Evolutionary conservation across 2,888 invertebrate genomes (phyloP).

Genomic region (Caenorhabditis sp.): DNA sequence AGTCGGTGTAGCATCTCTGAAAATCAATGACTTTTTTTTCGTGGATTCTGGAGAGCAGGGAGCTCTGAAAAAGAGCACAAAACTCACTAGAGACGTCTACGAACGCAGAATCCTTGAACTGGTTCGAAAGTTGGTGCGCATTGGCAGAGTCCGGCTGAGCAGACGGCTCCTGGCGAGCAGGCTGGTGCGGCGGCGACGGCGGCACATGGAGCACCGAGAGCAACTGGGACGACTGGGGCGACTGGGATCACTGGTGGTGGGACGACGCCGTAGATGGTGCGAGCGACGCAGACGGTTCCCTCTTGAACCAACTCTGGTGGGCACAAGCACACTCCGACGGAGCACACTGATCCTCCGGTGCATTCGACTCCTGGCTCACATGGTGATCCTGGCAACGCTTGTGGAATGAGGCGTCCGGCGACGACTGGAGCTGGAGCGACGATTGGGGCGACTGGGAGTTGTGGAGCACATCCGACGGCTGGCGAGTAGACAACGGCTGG

Average conservation of each 20-base stretch:
- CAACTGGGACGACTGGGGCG: constrained; percentile 43
- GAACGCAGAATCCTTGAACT: constrained; percentile 53
- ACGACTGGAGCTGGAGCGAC: constrained; percentile 60
- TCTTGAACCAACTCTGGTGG: constrained; percentile 70
- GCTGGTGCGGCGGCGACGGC: constrained; percentile 45
- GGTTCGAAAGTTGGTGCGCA: constrained; percentile 56
- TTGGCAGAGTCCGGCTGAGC: constrained; percentile 57
- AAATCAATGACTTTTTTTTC: no score
- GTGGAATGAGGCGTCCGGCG: constrained; percentile 68
- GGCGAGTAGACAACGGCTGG: constrained; percentile 58
- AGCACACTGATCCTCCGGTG: constrained; percentile 70
- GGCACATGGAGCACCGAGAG: constrained; percentile 57
- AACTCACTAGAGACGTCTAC: constrained; percentile 48
- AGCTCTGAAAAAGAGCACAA: no score
- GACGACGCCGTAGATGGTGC: constrained; percentile 68
- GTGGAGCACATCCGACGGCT: constrained; percentile 43
- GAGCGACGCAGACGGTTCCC: constrained; percentile 69
- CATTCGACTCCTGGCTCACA: constrained; percentile 71
- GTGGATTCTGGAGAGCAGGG: no score
- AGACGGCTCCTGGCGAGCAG: constrained; percentile 59
- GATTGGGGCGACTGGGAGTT: constrained; percentile 29
- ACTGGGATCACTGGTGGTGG: constrained; percentile 59
- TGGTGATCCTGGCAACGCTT: constrained; percentile 62
- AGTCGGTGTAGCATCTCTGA: no score
- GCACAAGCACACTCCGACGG: constrained; percentile 69